Conservation (phyloP, 1,140 invertebrate species). For the Drosophila sturtevanti region DNA sequence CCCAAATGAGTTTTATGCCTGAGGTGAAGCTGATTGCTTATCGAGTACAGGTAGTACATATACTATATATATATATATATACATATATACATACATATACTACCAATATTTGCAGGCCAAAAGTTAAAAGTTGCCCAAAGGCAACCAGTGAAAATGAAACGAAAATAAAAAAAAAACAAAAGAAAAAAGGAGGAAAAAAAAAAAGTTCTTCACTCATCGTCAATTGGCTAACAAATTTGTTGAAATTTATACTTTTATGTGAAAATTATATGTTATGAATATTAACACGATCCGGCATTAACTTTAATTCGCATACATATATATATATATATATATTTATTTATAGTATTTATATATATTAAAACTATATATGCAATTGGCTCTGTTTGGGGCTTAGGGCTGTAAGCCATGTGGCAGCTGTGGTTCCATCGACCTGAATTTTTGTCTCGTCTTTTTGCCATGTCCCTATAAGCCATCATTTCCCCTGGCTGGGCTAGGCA, state of each 20-base stretch:
- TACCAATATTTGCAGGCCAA: constrained; percentile 1
- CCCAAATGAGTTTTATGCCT: constrained; percentile 50
- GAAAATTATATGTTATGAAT: neutral
- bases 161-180: neutral
- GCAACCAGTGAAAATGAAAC: neutral
- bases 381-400: neutral
- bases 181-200: neutral
- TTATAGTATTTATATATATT: too few species aligned
- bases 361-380: too few species aligned
- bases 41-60: constrained; percentile 26
- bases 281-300: neutral
- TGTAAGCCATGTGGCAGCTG: constrained; percentile 39
- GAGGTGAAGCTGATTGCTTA: constrained; percentile 23
- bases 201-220: neutral
- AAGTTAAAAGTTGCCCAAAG: constrained; percentile 1
- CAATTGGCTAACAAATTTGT: neutral
- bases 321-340: neutral
- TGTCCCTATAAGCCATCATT: neutral
- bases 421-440: neutral
- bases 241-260: neutral
- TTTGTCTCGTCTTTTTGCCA: neutral
- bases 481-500: constrained; percentile 46
- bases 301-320: neutral
- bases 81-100: neutral
- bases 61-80: too few species aligned